These are phyloP conservation scores for Halcyon chelicuti DNA, from an alignment of 2,797 vertebrate species.

Conservation along the genomic window DNA sequence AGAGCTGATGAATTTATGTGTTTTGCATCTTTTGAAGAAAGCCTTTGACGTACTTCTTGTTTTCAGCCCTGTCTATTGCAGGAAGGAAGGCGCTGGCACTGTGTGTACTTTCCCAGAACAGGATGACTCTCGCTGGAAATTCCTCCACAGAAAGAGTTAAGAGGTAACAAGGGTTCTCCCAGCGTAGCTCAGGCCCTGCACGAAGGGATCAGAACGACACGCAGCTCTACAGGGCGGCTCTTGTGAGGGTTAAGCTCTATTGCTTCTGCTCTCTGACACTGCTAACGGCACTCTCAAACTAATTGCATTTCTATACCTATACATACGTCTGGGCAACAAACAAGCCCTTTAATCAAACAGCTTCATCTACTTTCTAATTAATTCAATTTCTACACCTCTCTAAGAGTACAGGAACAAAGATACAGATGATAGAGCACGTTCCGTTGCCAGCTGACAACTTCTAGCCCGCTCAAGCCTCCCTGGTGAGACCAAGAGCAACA, in stretches of 20 bases:
- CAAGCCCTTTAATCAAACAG: constrained; percentile 52
- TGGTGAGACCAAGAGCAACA: neutral
- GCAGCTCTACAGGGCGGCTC: neutral
- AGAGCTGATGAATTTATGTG: neutral
- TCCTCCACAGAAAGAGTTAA: neutral
- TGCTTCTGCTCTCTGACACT: constrained; percentile 52
- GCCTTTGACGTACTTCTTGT: neutral
- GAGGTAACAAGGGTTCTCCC: neutral
- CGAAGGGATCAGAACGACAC: neutral
- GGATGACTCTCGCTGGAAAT: neutral
- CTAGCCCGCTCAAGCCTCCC: neutral
- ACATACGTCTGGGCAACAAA: neutral
- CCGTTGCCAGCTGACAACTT: neutral
- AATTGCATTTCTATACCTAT: constrained; percentile 45
- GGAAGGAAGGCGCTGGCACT: neutral
- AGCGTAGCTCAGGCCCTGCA: neutral
- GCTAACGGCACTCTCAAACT: constrained; percentile 45
- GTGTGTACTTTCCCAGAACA: neutral
- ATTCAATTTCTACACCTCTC: constrained; percentile 19
- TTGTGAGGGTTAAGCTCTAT: constrained; percentile 42
- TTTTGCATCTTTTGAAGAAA: neutral
- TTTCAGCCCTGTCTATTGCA: neutral
- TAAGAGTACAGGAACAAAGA: constrained; percentile 13
- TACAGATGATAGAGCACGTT: neutral
- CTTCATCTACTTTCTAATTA: constrained; percentile 46